Conservation (phyloP, 2,888 invertebrate genomes). For the Drosophila tanythrix region DNA sequence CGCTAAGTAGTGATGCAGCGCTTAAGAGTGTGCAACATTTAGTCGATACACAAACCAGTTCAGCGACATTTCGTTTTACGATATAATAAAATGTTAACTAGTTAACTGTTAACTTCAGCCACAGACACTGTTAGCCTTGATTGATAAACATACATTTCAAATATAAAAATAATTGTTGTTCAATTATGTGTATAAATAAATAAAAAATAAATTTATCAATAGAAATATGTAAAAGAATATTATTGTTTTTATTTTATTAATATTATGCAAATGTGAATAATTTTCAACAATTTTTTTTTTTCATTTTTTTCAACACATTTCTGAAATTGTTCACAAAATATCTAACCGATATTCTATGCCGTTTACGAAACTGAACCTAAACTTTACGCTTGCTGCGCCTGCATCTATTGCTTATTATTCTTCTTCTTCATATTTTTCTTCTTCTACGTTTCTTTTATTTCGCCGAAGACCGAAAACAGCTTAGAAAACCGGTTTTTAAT, state of each 20-base stretch:
- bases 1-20: fast-evolving
- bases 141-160: not conserved
- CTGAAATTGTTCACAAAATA: conserved; percentile 36
- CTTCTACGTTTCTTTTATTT: not conserved
- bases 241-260: not conserved
- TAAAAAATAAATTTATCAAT: not conserved
- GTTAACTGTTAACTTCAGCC: no score
- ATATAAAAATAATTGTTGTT: not conserved
- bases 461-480: conserved; percentile 17
- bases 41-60: conserved; percentile 5
- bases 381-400: conserved; percentile 46
- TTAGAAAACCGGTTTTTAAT: conserved; percentile 44
- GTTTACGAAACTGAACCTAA: conserved; percentile 26
- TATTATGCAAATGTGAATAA: not conserved
- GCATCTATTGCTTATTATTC: conserved; percentile 15
- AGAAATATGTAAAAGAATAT: not conserved
- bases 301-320: not conserved
- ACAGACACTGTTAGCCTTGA: not conserved
- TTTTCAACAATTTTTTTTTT: not conserved
- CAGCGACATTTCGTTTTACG: conserved; percentile 15
- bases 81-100: conserved; percentile 7
- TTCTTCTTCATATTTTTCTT: not conserved
- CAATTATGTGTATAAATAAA: not conserved
- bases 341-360: conserved; percentile 45
- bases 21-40: conserved; percentile 2